These are phyloP conservation scores for Arge pagana DNA, from an alignment of 2,888 invertebrate species.

Conservation along the genomic window DNA sequence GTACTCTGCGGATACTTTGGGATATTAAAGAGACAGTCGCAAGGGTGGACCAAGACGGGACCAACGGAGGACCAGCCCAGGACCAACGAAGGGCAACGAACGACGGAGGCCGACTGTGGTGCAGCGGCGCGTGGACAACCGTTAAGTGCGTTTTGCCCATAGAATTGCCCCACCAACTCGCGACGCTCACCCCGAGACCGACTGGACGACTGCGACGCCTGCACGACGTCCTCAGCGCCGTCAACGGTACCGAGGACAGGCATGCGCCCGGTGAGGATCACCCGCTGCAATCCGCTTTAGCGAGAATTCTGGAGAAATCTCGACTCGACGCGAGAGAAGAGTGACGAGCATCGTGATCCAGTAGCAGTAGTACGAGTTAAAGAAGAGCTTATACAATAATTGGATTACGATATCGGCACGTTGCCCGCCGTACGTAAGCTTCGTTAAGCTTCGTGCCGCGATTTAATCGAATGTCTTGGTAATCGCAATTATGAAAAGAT, in stretches of 20 bases:
- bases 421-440: too few species aligned
- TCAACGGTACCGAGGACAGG: constrained; percentile 10
- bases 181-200: constrained; percentile 30
- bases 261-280: constrained; percentile 22
- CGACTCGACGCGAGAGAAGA: too few species aligned
- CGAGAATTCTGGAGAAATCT: too few species aligned
- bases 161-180: constrained; percentile 33
- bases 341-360: too few species aligned
- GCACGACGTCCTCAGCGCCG: constrained; percentile 15
- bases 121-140: constrained; percentile 34
- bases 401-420: too few species aligned
- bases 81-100: constrained; percentile 11
- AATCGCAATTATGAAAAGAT: too few species aligned
- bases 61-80: constrained; percentile 25
- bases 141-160: constrained; percentile 38
- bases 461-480: too few species aligned
- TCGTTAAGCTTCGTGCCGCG: too few species aligned
- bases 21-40: neutral
- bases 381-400: too few species aligned
- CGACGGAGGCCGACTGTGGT: constrained; percentile 38
- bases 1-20: too few species aligned
- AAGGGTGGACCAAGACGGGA: constrained; percentile 32
- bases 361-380: too few species aligned
- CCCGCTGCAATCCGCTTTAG: too few species aligned
- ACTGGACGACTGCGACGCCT: constrained; percentile 32